Evolutionary conservation across 2,888 invertebrate species (phyloP), one percentile per base, ranked within the genome.

Genomic region (Tenthredo mesomela): DNA sequence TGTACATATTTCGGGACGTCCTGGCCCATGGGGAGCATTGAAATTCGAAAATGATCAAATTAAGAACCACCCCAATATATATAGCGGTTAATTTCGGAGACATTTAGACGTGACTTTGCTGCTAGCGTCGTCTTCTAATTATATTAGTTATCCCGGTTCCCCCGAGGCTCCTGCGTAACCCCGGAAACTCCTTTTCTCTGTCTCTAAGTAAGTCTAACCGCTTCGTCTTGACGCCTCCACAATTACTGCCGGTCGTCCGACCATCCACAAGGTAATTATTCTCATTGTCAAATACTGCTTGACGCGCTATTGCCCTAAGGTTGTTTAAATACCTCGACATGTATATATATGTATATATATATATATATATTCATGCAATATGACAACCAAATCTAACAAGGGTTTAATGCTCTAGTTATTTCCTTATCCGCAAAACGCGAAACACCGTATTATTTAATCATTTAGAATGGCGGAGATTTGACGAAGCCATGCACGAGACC

Each of bases 181-280:
- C 33, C 33, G 33, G 25, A 67, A 67, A 67, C 25, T 33, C 67
- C 67, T 67, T 33, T 29, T 67, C 29, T 33, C 67, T 33, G 25
- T 67, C 67, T 67, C 33, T 25, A 29, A 67, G 67, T 67, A 67
- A 67, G 33, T 33, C 67, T 67, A 67, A 67, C 67, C 67, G 29
- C 67, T n/a, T 18, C 78, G 29, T 47, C n/a, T 18, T 78, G 78
- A 78, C 78, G 54, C 10, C 54, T 37, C 21, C 18, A 78, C 25
- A 78, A 84, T 84, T 84, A 84, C 54, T 65, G 25, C 65, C 50
- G 47, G 54, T 84, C n/a, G n/a, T 54, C n/a, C 54, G 54, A 65
- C 33, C 50, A 40, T 18, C 75, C 58, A 2, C 67, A 1, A 67
- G 54, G n/a, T 54, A 54, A 54, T 54, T n/a, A 54, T 54, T 54